These are phyloP conservation scores for Paramormyrops hopkinsi DNA, from an alignment of 2,797 vertebrate genomes.

Conservation along the genomic window DNA sequence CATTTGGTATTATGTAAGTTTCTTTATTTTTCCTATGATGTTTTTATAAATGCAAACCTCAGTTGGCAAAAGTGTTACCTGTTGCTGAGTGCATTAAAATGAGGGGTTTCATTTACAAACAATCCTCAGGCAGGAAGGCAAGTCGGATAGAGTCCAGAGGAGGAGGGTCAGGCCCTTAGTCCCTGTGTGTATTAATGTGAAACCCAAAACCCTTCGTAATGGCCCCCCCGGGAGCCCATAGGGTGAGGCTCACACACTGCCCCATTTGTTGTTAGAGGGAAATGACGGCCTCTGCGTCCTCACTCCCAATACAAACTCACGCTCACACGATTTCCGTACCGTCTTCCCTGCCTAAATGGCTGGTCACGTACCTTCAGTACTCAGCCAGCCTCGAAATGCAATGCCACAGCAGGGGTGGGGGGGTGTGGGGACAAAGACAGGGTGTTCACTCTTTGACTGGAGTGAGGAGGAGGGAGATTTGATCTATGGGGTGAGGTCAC, in stretches of 20 bases:
- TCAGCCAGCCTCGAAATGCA: conserved; percentile 45
- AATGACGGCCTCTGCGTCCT: conserved; percentile 5
- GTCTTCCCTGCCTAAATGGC: background rate
- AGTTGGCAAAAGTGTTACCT: background rate
- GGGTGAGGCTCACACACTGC: background rate
- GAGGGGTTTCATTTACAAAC: conserved; percentile 5
- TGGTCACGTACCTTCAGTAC: conserved; percentile 15
- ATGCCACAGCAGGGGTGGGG: conserved; percentile 26
- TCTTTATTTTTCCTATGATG: background rate
- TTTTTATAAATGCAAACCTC: background rate
- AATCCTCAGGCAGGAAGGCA: background rate
- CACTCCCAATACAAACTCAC: conserved; percentile 21
- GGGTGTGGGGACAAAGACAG: conserved; percentile 33
- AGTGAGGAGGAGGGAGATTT: conserved; percentile 41
- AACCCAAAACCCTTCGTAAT: conserved; percentile 1
- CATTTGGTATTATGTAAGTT: background rate
- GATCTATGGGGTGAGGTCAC: conserved; percentile 26
- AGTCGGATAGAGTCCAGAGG: background rate
- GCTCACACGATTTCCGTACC: background rate
- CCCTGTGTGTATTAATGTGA: conserved; percentile 3
- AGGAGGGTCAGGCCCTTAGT: background rate
- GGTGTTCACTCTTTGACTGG: conserved; percentile 21
- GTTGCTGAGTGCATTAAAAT: background rate
- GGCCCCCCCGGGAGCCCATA: background rate
- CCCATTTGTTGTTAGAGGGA: background rate